Conservation (phyloP, 2,113 vertebrate species). For the Toxotes jaculatrix region DNA sequence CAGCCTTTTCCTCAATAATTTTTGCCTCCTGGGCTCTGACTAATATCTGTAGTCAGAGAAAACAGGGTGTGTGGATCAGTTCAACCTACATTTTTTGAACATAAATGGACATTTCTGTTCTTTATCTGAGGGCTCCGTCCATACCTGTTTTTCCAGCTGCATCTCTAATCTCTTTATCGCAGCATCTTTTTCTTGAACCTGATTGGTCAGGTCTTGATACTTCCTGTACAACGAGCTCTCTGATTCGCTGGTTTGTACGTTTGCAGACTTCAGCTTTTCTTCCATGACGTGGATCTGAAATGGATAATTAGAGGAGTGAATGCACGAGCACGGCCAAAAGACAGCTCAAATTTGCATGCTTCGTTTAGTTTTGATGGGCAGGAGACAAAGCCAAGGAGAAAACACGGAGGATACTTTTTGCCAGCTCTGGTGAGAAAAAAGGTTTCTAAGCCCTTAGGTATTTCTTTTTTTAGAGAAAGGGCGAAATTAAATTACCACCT, state of each 20-base stretch:
- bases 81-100: slow-evolving; percentile 52
- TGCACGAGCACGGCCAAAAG: background rate
- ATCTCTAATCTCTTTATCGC: slow-evolving; percentile 86
- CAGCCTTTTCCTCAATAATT: slow-evolving; percentile 94
- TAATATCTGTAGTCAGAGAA: slow-evolving; percentile 85
- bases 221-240: slow-evolving; percentile 85
- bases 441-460: slow-evolving; percentile 45
- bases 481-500: slow-evolving; percentile 56
- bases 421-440: slow-evolving; percentile 12
- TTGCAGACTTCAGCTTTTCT: slow-evolving; percentile 88
- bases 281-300: slow-evolving; percentile 89
- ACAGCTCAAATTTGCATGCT: slow-evolving; percentile 20
- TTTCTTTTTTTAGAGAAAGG: slow-evolving; percentile 46
- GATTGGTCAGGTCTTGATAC: slow-evolving; percentile 86
- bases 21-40: slow-evolving; percentile 93
- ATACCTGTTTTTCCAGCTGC: slow-evolving; percentile 90
- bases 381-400: slow-evolving; percentile 31
- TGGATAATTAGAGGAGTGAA: slow-evolving; percentile 44
- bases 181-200: slow-evolving; percentile 87
- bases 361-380: slow-evolving; percentile 22
- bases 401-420: background rate
- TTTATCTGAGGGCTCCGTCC: slow-evolving; percentile 46
- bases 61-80: slow-evolving; percentile 37
- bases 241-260: slow-evolving; percentile 84
- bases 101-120: slow-evolving; percentile 64